A percentile compares a stretch with the other conserved stretches of the same genome.
These are phyloP conservation scores for Glossophaga mutica DNA, from an alignment of 2,797 vertebrate species.

Conservation along the genomic window DNA sequence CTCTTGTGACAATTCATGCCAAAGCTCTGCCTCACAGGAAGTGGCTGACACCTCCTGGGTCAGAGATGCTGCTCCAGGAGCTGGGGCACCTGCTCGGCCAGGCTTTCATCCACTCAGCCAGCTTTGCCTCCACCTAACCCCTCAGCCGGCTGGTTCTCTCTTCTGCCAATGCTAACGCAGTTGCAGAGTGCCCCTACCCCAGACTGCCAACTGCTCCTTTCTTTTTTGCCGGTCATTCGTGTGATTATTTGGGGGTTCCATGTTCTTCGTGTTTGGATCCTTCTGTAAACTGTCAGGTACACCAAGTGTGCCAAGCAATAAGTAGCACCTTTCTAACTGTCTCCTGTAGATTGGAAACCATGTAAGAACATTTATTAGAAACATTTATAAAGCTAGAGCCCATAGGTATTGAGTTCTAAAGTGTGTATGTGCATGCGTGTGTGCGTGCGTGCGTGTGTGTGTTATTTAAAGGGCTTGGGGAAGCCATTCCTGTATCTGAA, in stretches of 20 bases:
- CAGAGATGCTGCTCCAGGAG: not conserved
- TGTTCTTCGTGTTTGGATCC: not conserved
- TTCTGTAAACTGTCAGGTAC: not conserved
- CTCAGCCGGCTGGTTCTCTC: not conserved
- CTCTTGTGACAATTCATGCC: not conserved
- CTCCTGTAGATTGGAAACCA: not conserved
- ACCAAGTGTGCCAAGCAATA: not conserved
- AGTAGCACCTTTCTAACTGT: not conserved
- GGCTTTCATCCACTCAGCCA: not conserved
- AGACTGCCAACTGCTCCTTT: not conserved
- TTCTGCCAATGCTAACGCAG: accelerated
- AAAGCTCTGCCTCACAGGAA: not conserved
- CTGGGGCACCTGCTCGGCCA: not conserved
- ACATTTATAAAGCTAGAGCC: not conserved
- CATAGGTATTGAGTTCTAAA: not conserved
- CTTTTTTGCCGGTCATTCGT: not conserved
- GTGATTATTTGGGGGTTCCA: not conserved
- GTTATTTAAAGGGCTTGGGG: not conserved
- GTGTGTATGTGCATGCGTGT: not conserved
- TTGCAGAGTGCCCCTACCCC: too few species aligned
- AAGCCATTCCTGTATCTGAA: not conserved
- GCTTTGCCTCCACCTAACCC: not conserved
- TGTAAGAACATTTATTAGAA: not conserved
- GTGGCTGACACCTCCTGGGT: not conserved
- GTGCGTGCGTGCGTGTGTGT: too few species aligned